phyloP scores from a whole-genome alignment of 2,888 invertebrate genomes.

The Athalia rosae region DNA sequence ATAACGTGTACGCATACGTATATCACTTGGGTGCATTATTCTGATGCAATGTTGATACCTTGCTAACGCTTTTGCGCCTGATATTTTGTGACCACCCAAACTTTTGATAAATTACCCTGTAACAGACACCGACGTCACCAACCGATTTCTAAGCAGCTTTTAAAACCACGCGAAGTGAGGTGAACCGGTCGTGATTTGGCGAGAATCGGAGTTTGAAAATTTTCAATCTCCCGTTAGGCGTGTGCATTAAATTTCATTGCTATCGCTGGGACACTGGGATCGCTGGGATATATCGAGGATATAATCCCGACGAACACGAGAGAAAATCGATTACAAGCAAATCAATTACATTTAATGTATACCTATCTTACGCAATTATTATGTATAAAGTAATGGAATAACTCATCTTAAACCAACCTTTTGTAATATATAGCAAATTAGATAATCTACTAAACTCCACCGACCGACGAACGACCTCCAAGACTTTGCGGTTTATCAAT shows the following conservation, averaged over 20 bases:
- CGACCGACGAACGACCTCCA: conserved; percentile 36
- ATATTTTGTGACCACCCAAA: neutral
- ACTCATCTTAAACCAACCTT: neutral
- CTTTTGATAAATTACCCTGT: neutral
- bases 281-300: no score
- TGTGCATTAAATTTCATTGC: neutral
- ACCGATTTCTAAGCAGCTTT: neutral
- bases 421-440: conserved; percentile 21
- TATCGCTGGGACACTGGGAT: no score
- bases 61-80: neutral
- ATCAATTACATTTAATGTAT: no score
- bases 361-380: neutral
- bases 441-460: conserved; percentile 33
- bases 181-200: conserved; percentile 1
- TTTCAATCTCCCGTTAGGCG: neutral
- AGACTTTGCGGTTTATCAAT: conserved; percentile 37
- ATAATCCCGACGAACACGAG: no score
- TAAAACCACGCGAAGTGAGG: neutral
- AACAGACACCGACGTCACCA: neutral
- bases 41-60: neutral
- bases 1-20: neutral
- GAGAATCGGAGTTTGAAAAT: neutral
- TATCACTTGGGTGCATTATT: neutral
- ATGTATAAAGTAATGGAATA: conserved; percentile 8
- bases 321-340: no score